phyloP scores from a whole-genome alignment of 2,797 vertebrate species.

The Neosilurus hyrtlii region DNA sequence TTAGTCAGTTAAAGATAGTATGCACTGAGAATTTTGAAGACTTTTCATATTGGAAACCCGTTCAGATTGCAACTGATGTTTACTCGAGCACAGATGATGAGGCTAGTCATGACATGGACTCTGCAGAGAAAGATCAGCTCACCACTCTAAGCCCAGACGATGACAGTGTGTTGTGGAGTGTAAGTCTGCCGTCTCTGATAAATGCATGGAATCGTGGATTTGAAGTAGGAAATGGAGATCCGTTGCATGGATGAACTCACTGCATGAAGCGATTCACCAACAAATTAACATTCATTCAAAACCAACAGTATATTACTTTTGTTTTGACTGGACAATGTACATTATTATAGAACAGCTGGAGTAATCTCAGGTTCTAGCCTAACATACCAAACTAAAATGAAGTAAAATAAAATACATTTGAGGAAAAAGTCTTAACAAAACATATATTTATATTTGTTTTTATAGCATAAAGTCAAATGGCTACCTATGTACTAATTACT shows the following conservation, averaged over 20 bases:
- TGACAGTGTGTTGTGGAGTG: background rate
- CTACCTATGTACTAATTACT: background rate
- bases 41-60: background rate
- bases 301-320: no score
- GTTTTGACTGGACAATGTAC: no score
- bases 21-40: background rate
- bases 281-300: no score
- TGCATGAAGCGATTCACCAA: background rate
- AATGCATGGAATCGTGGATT: background rate
- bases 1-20: background rate
- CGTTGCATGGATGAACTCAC: background rate
- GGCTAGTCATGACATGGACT: background rate
- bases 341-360: no score
- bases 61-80: background rate
- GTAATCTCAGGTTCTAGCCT: no score
- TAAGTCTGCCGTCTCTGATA: background rate
- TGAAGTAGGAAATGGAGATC: slow-evolving; percentile 6
- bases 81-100: background rate
- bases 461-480: background rate
- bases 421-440: no score
- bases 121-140: background rate
- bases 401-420: background rate
- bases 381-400: background rate
- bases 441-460: no score
- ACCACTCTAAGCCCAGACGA: background rate